Evolutionary conservation across 1,140 invertebrate species (phyloP).

Genomic region (Macrobrachium rosenbergii): DNA sequence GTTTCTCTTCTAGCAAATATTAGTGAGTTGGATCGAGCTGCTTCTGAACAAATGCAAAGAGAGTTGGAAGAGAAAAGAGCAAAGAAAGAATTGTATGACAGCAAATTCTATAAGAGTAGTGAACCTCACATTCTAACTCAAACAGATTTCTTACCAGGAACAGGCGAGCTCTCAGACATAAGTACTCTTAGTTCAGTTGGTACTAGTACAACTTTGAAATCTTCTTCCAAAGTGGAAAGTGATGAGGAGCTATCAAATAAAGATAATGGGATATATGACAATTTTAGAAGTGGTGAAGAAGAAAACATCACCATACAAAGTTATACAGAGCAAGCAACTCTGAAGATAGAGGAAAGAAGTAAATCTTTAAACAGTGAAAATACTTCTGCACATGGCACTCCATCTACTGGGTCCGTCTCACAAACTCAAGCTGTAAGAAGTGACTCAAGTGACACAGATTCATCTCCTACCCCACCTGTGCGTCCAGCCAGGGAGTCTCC

Average conservation of each 20-base stretch:
- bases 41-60: conserved; percentile 80
- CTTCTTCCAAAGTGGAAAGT: neutral
- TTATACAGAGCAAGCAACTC: conserved; percentile 47
- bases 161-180: conserved; percentile 22
- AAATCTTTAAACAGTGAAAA: too few species aligned
- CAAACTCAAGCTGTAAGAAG: too few species aligned
- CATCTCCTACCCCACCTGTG: neutral
- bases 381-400: too few species aligned
- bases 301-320: conserved; percentile 27
- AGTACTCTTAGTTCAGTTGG: conserved; percentile 45
- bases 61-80: conserved; percentile 71
- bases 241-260: conserved; percentile 36
- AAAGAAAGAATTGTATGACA: conserved; percentile 69
- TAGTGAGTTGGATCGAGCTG: conserved; percentile 84
- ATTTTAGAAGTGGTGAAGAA: neutral
- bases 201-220: conserved; percentile 9
- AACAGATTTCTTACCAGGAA: conserved; percentile 46
- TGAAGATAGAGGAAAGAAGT: conserved; percentile 37
- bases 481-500: conserved; percentile 21
- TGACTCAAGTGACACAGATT: too few species aligned
- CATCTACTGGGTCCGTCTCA: too few species aligned
- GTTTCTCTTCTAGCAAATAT: conserved; percentile 82
- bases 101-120: conserved; percentile 63
- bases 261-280: conserved; percentile 36
- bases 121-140: conserved; percentile 63